Percentiles rank a stretch among this genome's conserved stretches.
Evolutionary conservation across 2,113 vertebrate genomes (phyloP).

Genomic region (Harpagus bidentatus): DNA sequence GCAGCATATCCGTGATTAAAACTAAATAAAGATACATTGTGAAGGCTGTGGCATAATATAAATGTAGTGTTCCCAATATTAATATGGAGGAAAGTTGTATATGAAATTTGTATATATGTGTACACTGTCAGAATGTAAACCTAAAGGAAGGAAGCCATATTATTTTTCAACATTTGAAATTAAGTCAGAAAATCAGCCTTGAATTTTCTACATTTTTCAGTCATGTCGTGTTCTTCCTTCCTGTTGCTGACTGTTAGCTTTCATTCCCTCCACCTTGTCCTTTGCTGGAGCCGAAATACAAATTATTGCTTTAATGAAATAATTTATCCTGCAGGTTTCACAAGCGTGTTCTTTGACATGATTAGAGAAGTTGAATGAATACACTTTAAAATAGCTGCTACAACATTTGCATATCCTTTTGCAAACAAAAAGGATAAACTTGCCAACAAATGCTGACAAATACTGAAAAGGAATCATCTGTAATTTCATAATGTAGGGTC

Average conservation of each 20-base stretch:
- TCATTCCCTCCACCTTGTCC: background rate
- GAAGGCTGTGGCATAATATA: background rate
- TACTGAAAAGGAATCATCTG: background rate
- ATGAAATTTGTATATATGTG: background rate
- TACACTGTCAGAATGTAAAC: background rate
- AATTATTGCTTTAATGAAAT: background rate
- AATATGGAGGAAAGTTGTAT: background rate
- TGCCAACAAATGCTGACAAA: background rate
- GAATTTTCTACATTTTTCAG: background rate
- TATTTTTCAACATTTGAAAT: background rate
- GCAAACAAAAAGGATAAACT: background rate
- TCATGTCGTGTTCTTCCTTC: background rate
- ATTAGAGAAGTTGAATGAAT: background rate
- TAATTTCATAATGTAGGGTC: background rate
- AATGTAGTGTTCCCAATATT: background rate
- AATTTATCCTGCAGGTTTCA: background rate
- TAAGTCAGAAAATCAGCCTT: background rate
- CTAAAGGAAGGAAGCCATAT: background rate
- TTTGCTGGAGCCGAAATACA: background rate
- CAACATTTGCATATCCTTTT: background rate
- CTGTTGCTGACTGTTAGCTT: background rate
- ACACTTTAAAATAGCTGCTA: background rate
- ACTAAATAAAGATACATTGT: background rate
- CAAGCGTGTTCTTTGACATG: background rate
- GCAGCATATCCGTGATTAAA: background rate